Conservation (phyloP, 1,140 invertebrate genomes). For the Dinoponera quadriceps region DNA sequence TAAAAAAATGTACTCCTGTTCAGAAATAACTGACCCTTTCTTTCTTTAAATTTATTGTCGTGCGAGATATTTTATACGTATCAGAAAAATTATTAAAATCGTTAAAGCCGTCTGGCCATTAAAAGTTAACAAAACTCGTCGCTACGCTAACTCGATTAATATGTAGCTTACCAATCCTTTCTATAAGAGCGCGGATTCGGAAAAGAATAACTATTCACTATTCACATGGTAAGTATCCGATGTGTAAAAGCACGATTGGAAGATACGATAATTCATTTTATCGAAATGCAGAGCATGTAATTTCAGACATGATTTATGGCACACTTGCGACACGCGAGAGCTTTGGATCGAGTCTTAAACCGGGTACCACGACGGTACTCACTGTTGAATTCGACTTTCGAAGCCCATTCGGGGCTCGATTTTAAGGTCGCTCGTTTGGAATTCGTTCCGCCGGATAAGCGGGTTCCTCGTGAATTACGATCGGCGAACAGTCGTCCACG, state of each 20-base stretch:
- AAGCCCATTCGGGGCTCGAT: slow-evolving; percentile 19
- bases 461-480: slow-evolving; percentile 35
- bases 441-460: slow-evolving; percentile 38
- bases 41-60: too few relatives aligned
- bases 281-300: slow-evolving; percentile 3
- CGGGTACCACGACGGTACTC: background rate
- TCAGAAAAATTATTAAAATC: too few relatives aligned
- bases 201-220: too few relatives aligned
- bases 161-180: too few relatives aligned
- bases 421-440: slow-evolving; percentile 33
- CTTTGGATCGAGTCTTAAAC: background rate
- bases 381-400: slow-evolving; percentile 17
- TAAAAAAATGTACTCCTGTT: too few relatives aligned
- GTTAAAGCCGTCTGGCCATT: too few relatives aligned
- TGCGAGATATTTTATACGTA: too few relatives aligned
- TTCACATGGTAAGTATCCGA: background rate
- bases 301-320: slow-evolving; percentile 4
- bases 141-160: too few relatives aligned
- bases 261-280: background rate
- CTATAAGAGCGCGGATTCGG: too few relatives aligned
- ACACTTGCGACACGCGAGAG: background rate
- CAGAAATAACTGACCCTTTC: too few relatives aligned
- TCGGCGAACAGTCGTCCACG: slow-evolving; percentile 30
- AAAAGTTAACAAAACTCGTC: too few relatives aligned
- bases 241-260: background rate